phyloP scores from a whole-genome alignment of 2,888 invertebrate genomes.

The Latrodectus hesperus region DNA sequence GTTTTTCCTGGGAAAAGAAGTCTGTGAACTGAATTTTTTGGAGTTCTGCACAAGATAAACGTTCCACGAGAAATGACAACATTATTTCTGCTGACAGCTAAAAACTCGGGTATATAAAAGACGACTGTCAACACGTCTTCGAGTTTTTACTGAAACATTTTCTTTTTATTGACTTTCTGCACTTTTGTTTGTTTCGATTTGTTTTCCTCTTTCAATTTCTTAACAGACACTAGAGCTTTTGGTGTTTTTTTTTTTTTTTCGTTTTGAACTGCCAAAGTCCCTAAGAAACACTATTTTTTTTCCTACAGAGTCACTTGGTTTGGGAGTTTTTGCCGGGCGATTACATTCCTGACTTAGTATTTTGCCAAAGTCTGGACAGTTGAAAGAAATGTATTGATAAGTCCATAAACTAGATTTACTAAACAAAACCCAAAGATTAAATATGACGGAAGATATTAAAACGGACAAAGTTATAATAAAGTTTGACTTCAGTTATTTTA shows the following conservation, averaged over 20 bases:
- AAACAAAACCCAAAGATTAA: neutral
- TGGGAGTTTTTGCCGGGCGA: constrained; percentile 42
- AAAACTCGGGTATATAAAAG: constrained; percentile 51
- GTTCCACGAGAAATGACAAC: constrained; percentile 55
- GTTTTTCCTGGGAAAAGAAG: neutral
- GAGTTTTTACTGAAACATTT: constrained; percentile 53
- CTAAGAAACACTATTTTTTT: constrained; percentile 2
- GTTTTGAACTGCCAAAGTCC: constrained; percentile 33
- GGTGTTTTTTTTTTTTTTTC: constrained; percentile 8
- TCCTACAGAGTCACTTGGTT: constrained; percentile 21
- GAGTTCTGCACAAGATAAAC: constrained; percentile 45
- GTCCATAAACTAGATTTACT: constrained; percentile 6
- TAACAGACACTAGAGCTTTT: constrained; percentile 4
- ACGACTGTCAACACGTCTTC: constrained; percentile 58
- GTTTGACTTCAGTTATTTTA: too few species aligned
- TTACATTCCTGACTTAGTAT: constrained; percentile 58
- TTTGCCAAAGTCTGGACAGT: constrained; percentile 3
- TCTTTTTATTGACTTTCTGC: constrained; percentile 41
- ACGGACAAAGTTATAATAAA: too few species aligned
- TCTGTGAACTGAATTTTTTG: constrained; percentile 31
- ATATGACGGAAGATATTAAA: too few species aligned
- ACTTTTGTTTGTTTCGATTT: constrained; percentile 4
- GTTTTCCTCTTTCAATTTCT: constrained; percentile 13
- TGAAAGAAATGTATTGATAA: neutral
- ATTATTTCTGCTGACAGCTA: constrained; percentile 61